A percentile compares a stretch with the other conserved stretches of the same genome.
Conservation (phyloP, 2,888 invertebrate genomes). For the Lycaena phlaeas region DNA sequence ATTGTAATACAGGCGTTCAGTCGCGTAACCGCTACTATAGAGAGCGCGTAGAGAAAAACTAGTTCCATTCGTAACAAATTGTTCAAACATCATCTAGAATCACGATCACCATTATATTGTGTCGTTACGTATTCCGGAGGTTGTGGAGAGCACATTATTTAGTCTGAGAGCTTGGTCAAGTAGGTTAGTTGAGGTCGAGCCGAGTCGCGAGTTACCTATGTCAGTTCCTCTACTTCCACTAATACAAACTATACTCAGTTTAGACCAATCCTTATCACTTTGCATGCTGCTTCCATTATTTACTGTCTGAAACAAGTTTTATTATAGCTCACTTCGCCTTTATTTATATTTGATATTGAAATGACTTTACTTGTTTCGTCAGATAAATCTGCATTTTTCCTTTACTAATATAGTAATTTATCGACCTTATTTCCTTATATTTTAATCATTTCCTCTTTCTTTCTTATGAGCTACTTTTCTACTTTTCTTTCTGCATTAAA, state of each 20-base stretch:
- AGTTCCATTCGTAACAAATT: conserved; percentile 61
- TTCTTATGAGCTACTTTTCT: conserved; percentile 30
- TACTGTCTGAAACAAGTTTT: conserved; percentile 39
- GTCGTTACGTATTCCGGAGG: conserved; percentile 55
- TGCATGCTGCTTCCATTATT: conserved; percentile 68
- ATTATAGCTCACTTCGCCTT: conserved; percentile 25
- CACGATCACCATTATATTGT: conserved; percentile 57
- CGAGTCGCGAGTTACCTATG: conserved; percentile 53
- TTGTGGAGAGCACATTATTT: conserved; percentile 61
- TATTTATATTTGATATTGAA: conserved; percentile 12
- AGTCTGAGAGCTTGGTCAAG: conserved; percentile 66
- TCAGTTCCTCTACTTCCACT: conserved; percentile 54
- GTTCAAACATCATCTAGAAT: conserved; percentile 62
- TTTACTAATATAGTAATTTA: conserved; percentile 30
- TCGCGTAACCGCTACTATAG: conserved; percentile 69
- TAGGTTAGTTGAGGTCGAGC: conserved; percentile 64
- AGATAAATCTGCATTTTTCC: conserved; percentile 43
- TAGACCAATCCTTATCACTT: conserved; percentile 58
- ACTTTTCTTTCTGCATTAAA: conserved; percentile 41
- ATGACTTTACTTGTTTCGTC: conserved; percentile 33
- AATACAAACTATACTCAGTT: conserved; percentile 57
- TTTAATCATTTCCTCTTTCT: conserved; percentile 13
- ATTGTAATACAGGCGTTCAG: conserved; percentile 56
- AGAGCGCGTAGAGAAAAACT: conserved; percentile 56
- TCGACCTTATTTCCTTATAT: conserved; percentile 7